phyloP scores from a whole-genome alignment of 2,888 invertebrate species.

The Clanis bilineata region DNA sequence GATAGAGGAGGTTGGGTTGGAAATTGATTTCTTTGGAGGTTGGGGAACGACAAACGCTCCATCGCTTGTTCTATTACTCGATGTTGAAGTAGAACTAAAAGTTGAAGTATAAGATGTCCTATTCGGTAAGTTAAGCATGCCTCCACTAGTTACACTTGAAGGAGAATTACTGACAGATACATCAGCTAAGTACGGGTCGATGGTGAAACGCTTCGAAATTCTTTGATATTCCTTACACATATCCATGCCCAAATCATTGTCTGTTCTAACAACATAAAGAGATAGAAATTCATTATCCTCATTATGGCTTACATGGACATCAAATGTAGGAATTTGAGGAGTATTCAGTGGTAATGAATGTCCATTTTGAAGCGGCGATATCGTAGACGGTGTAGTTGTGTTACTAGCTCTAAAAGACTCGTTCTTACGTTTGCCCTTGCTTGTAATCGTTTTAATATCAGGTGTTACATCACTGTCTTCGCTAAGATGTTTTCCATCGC shows the following conservation, averaged over 20 bases:
- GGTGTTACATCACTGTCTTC: constrained; percentile 67
- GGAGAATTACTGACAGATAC: constrained; percentile 71
- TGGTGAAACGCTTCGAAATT: constrained; percentile 71
- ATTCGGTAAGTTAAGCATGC: constrained; percentile 68
- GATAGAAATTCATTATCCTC: constrained; percentile 76
- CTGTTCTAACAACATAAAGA: constrained; percentile 69
- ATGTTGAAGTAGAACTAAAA: constrained; percentile 65
- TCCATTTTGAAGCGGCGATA: constrained; percentile 74
- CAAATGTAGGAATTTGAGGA: constrained; percentile 69
- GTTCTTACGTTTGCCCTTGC: constrained; percentile 59
- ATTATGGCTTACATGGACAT: constrained; percentile 68
- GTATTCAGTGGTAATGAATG: constrained; percentile 66
- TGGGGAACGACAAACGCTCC: constrained; percentile 76
- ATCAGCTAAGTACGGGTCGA: constrained; percentile 73
- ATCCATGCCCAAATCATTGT: constrained; percentile 72
- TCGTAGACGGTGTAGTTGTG: constrained; percentile 73
- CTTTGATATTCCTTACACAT: constrained; percentile 76
- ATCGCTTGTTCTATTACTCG: constrained; percentile 73
- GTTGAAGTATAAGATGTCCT: constrained; percentile 73
- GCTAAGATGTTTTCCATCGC: constrained; percentile 37
- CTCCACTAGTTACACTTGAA: constrained; percentile 74
- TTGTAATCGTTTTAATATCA: constrained; percentile 60
- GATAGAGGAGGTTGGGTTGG: constrained; percentile 63
- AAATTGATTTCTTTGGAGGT: constrained; percentile 69
- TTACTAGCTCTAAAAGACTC: constrained; percentile 69